Base-by-base conservation (phyloP, 2,113 vertebrate genomes). In the Percopsis transmontana region DNA sequence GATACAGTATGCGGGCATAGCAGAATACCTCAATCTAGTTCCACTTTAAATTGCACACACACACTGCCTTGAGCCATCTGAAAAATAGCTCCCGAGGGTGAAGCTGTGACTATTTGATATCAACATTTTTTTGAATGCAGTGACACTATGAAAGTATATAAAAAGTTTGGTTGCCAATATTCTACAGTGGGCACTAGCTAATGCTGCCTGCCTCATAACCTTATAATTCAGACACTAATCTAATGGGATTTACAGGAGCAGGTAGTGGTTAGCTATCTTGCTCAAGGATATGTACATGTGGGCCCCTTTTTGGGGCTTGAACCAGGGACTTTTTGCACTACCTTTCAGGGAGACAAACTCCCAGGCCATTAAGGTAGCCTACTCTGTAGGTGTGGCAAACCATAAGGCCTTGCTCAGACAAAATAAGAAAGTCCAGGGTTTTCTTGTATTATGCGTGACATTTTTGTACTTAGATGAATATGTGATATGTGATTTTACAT, bases 1-100 rank as follows among this genome's bases (percentile, higher is more conserved):
- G 58, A 74, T 60, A 62, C 18, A 12, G 40, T 45, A 12, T 63
- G 68, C 55, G 42, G 41, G 66, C 21, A 38, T 54, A 15, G 54
- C 39, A n/a, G 15, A 70, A 72, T 42, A 56, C 45, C 59, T 76
- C 51, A 14, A 24, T 74, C 63, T 44, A 68, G 72, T 79, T 76
- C 64, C 33, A 72, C 45, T 52, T 54, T 47, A 75, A 76, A 71
- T 55, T 75, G 56, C 0, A 1, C 69, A 44, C 39, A 54, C 23
- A 70, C 5, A 21, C 24, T 40, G 42, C 66, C 66, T 78, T 72
- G 39, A 66, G 72, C 56, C 65, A 44, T 53, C 38, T 72, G 72
- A 44, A 57, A 74, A 78, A 76, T 47, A 40, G 47, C 60, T 70
- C 56, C 57, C 73, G 16, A 5, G 65, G 60, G 47, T 57, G 55